A percentile compares a stretch with the other conserved stretches of the same genome.
These are phyloP conservation scores for Tachysurus vachellii DNA, from an alignment of 2,113 vertebrate genomes.

Conservation along the genomic window DNA sequence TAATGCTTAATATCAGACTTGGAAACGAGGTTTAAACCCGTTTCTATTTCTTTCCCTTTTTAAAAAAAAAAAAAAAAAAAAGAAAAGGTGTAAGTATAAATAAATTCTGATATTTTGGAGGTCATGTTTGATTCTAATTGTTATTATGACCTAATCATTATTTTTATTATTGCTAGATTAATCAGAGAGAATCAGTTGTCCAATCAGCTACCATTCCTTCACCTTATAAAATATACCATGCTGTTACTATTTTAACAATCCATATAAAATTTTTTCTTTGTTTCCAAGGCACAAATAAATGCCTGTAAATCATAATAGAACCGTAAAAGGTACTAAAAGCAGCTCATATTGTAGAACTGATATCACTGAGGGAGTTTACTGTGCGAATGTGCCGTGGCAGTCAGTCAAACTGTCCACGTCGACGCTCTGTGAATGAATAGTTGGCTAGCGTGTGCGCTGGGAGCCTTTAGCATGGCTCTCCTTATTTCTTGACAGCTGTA, in stretches of 20 bases:
- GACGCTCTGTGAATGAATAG: constrained; percentile 48
- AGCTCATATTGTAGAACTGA: neutral
- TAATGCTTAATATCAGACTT: neutral
- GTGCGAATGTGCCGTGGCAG: constrained; percentile 50
- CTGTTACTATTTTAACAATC: constrained; percentile 7
- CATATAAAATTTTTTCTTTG: neutral
- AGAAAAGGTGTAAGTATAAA: neutral
- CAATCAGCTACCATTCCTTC: neutral
- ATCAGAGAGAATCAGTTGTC: neutral
- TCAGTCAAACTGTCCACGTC: constrained; percentile 57
- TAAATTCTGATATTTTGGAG: neutral
- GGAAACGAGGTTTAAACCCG: neutral
- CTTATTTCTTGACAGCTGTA: constrained; percentile 22
- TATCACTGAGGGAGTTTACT: constrained; percentile 37
- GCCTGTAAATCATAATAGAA: constrained; percentile 8
- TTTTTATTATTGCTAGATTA: neutral
- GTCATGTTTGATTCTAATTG: neutral
- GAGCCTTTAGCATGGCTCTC: constrained; percentile 15
- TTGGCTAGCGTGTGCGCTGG: constrained; percentile 39
- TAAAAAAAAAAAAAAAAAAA: too few relatives aligned
- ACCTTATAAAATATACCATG: constrained; percentile 5
- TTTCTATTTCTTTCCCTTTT: neutral
- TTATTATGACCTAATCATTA: neutral
- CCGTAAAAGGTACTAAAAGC: constrained; percentile 30
- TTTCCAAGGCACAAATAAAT: neutral